phyloP scores from a whole-genome alignment of 2,113 vertebrate species.

The Halcyon malimbica region DNA sequence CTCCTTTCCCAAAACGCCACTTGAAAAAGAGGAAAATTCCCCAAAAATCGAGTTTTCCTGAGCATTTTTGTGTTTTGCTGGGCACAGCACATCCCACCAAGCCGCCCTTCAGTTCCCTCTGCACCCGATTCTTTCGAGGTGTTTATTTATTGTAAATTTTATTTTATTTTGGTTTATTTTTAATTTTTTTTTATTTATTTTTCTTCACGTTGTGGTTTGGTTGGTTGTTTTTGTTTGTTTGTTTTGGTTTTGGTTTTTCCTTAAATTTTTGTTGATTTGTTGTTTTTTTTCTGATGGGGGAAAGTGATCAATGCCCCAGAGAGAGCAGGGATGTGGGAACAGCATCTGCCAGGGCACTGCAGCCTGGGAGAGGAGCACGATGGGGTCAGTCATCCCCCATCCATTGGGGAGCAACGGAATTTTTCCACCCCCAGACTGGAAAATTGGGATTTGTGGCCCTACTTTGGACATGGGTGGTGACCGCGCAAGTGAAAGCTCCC shows the following conservation, averaged over 20 bases:
- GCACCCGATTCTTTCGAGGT: neutral
- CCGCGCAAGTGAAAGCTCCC: neutral
- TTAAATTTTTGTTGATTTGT: no score
- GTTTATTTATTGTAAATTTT: neutral
- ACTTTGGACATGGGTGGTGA: fast-evolving
- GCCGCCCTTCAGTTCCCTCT: fast-evolving
- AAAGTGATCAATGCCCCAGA: neutral
- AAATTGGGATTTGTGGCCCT: neutral
- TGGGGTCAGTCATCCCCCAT: fast-evolving
- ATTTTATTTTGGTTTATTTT: neutral
- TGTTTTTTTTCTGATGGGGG: neutral
- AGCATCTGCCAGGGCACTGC: fast-evolving
- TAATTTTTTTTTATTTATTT: no score
- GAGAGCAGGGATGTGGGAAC: neutral
- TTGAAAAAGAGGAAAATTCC: neutral
- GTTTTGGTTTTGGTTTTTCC: no score
- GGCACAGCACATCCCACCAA: neutral
- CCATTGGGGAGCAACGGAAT: neutral
- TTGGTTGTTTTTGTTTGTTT: neutral
- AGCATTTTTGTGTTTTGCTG: fast-evolving
- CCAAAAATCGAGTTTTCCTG: neutral
- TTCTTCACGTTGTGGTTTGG: neutral
- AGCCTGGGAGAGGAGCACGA: fast-evolving
- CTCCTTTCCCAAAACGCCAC: fast-evolving
- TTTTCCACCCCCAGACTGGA: neutral